phyloP scores from a whole-genome alignment of 2,888 invertebrate genomes.

The Furcula furcula region DNA sequence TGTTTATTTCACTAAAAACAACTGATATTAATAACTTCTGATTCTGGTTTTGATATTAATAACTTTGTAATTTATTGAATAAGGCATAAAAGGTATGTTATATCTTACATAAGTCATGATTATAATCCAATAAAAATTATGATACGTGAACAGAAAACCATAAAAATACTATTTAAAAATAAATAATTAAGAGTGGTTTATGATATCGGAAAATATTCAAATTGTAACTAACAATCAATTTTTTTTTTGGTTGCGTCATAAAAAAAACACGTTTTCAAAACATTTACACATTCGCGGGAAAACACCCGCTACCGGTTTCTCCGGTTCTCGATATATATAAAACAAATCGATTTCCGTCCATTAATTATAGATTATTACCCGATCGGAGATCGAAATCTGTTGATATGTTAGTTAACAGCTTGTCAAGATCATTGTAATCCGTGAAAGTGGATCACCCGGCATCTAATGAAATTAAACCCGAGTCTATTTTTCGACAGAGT shows the following conservation, averaged over 20 bases:
- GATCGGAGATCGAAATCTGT: slow-evolving; percentile 18
- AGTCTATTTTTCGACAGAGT: not conserved
- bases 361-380: slow-evolving; percentile 22
- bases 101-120: no score
- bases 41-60: no score
- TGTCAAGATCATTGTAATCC: slow-evolving; percentile 31
- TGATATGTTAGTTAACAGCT: slow-evolving; percentile 15
- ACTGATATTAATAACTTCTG: no score
- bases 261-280: not conserved
- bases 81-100: no score
- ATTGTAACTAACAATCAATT: not conserved
- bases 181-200: no score
- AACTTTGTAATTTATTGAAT: no score
- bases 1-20: no score
- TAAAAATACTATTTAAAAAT: no score
- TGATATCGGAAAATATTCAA: not conserved
- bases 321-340: slow-evolving; percentile 23
- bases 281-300: slow-evolving; percentile 9
- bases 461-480: slow-evolving; percentile 15
- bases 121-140: no score
- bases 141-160: no score
- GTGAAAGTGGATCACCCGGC: slow-evolving; percentile 29
- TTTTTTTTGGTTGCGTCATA: not conserved
- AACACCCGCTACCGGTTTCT: slow-evolving; percentile 14
- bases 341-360: slow-evolving; percentile 23